Conservation (phyloP, 2,888 invertebrate species). For the Ochlodes sylvanus region DNA sequence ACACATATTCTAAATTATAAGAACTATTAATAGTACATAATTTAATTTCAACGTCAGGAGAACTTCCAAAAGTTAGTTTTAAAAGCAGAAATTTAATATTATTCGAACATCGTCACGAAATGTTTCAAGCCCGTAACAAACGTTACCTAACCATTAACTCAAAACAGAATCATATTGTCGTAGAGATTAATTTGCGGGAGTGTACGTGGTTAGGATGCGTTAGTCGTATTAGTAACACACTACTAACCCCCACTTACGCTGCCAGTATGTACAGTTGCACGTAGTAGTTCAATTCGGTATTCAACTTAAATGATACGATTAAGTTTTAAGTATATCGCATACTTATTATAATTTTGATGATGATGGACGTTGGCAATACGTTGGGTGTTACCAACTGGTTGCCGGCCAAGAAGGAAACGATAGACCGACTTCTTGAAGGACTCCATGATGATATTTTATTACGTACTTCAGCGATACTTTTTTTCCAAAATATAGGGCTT, state of each 20-base stretch:
- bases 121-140: slow-evolving; percentile 8
- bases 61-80: not conserved
- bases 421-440: too few relatives aligned
- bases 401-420: too few relatives aligned
- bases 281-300: not conserved
- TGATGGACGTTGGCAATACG: too few relatives aligned
- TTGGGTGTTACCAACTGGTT: too few relatives aligned
- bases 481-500: too few relatives aligned
- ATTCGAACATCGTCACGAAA: not conserved
- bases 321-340: too few relatives aligned
- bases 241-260: slow-evolving; percentile 16
- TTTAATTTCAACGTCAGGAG: not conserved
- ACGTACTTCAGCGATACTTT: too few relatives aligned
- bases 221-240: slow-evolving; percentile 30
- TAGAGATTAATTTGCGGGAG: slow-evolving; percentile 30
- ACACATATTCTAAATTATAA: too few relatives aligned
- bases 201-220: slow-evolving; percentile 24
- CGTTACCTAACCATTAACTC: slow-evolving; percentile 25
- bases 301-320: not conserved
- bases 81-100: not conserved
- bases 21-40: not conserved
- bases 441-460: too few relatives aligned
- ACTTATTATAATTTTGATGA: too few relatives aligned
- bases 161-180: slow-evolving; percentile 32
- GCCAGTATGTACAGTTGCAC: not conserved